Percentiles rank a stretch among this genome's conserved stretches.
These are phyloP conservation scores for Hyperopisus bebe DNA, from an alignment of 2,113 vertebrate species.

Conservation along the genomic window DNA sequence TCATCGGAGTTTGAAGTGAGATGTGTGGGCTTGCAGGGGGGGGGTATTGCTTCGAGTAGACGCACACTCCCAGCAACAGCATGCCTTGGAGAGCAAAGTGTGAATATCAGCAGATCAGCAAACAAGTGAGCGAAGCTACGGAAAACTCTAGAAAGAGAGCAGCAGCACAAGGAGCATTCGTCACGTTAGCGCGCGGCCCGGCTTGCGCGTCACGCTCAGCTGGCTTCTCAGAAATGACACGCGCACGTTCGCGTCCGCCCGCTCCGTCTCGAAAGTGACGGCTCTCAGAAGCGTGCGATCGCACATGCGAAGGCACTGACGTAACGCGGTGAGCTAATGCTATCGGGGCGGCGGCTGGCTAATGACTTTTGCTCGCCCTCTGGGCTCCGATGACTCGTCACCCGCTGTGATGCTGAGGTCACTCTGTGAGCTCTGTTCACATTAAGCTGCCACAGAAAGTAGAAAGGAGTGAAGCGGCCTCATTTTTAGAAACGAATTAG, in stretches of 20 bases:
- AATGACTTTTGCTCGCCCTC: neutral
- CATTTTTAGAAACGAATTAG: neutral
- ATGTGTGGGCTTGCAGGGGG: neutral
- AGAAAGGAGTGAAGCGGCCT: neutral
- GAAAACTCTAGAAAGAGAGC: neutral
- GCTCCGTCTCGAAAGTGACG: neutral
- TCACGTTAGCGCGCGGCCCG: neutral
- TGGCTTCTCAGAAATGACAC: neutral
- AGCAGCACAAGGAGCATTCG: too few relatives aligned
- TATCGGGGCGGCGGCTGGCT: neutral
- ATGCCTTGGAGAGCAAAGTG: neutral
- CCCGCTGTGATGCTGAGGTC: neutral
- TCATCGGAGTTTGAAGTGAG: neutral
- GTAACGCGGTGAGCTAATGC: neutral
- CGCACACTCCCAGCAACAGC: neutral
- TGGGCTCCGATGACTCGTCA: neutral
- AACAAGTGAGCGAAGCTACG: neutral
- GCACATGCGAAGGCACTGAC: neutral
- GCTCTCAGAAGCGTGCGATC: neutral
- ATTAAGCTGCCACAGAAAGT: neutral
- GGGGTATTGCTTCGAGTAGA: neutral
- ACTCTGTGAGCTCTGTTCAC: neutral
- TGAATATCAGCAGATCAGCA: conserved; percentile 4
- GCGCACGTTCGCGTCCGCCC: neutral
- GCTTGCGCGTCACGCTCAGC: neutral